Evolutionary conservation across 2,888 invertebrate genomes (phyloP), one percentile per base, ranked within the genome.

Genomic region (Ectobius pallidus): DNA sequence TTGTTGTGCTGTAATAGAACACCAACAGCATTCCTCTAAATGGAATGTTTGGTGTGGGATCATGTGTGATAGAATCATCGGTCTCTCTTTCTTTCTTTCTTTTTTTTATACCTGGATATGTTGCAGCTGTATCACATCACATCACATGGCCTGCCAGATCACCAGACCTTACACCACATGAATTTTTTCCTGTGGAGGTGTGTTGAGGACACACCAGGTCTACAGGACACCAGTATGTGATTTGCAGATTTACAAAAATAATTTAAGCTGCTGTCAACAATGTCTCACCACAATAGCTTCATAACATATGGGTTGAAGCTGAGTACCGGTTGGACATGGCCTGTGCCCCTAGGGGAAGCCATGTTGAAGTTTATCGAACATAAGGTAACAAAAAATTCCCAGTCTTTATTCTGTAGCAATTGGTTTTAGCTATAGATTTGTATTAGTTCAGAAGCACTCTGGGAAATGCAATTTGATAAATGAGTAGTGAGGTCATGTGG

Each of bases 61-160:
- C 16, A 46, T 46, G 46, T n/a, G 3, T n/a, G 46, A 46, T 11
- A 46, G 18, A n/a, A n/a, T 46, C 16, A 46, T 46, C 7, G 46
- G 7, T 3, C n/a, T n/a, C 18, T n/a, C 18, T n/a, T 46, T 46
- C n/a, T 46, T 46, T 46, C n/a, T 46, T n/a, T n/a, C n/a, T 46
- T n/a, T 46, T 46, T 46, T 7, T n/a, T n/a, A n/a, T 46, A 46
- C 46, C n/a, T 46, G 46, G 46, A 46, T n/a, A 46, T 46, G n/a
- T 3, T 46, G 46, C 11, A 46, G 18, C 16, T 46, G n/a, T 46
- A n/a, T 46, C 16, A 9, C 16, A 3, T 7, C 4, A n/a, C 46
- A 46, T 46, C 18, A 9, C 46, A 11, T 46, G 46, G 46, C 46
- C 46, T 46, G 16, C 46, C 18, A n/a, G 3, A n/a, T 46, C 18